Evolutionary conservation across 2,797 vertebrate species (phyloP).

Genomic region (Typhlichthys subterraneus): DNA sequence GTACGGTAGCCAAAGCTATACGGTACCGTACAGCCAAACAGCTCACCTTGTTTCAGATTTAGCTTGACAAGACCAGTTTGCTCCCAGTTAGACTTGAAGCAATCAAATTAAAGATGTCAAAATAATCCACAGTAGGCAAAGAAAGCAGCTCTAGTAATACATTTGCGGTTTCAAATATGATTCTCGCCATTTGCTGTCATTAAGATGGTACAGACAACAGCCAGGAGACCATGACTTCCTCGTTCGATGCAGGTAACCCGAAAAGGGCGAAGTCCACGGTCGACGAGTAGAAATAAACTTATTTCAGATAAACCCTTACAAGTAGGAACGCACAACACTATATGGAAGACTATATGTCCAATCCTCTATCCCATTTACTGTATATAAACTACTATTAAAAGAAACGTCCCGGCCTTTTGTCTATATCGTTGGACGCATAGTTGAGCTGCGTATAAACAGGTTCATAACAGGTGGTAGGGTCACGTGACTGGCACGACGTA

Average conservation of each 20-base stretch:
- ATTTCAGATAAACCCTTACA: neutral
- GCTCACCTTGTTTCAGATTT: constrained; percentile 51
- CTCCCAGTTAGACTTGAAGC: constrained; percentile 7
- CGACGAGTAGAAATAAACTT: neutral
- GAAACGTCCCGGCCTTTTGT: constrained; percentile 2
- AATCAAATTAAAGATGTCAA: constrained; percentile 16
- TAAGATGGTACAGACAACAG: constrained; percentile 6
- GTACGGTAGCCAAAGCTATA: no score
- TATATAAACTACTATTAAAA: neutral
- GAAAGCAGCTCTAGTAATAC: neutral
- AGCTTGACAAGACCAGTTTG: constrained; percentile 33
- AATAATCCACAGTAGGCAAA: neutral
- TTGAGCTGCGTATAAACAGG: constrained; percentile 52
- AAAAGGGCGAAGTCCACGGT: constrained; percentile 56
- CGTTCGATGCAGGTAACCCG: constrained; percentile 48
- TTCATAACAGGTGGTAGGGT: constrained; percentile 61
- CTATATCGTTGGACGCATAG: constrained; percentile 4
- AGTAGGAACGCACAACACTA: neutral
- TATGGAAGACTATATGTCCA: rapidly evolving
- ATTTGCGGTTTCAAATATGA: constrained; percentile 7
- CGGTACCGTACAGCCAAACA: constrained; percentile 15
- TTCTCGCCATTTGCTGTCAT: constrained; percentile 5
- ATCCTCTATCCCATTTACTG: neutral
- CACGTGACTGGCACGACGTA: constrained; percentile 43
- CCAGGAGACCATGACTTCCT: constrained; percentile 57